phyloP scores from a whole-genome alignment of 2,797 vertebrate species.

The Enteromius unitaeniatus region DNA sequence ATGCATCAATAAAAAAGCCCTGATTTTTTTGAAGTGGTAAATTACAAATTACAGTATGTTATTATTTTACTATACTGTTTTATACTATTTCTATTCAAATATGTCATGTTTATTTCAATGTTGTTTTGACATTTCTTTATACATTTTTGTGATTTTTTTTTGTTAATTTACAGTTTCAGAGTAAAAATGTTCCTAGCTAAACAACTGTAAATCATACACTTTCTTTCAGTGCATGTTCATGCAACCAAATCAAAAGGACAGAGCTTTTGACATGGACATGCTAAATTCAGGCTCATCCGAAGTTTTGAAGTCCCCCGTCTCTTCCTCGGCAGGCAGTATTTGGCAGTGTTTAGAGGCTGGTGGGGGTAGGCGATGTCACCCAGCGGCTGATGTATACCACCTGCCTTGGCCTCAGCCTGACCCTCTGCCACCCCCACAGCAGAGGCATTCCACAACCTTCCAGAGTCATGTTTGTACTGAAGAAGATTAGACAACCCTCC shows the following conservation, averaged over 20 bases:
- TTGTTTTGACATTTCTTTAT: not conserved
- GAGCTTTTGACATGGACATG: not conserved
- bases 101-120: not conserved
- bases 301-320: conserved; percentile 12
- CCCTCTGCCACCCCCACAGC: conserved; percentile 79
- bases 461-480: conserved; percentile 80
- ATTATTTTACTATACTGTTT: not conserved
- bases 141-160: not conserved
- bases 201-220: not conserved
- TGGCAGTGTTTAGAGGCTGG: conserved; percentile 80
- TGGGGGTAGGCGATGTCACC: conserved; percentile 78
- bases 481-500: conserved; percentile 68
- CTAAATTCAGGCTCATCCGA: not conserved
- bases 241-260: not conserved
- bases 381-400: conserved; percentile 82
- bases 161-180: not conserved
- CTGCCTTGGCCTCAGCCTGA: conserved; percentile 82
- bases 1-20: not conserved
- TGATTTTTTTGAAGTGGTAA: not conserved
- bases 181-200: not conserved
- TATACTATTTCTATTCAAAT: not conserved
- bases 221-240: not conserved
- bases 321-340: conserved; percentile 40
- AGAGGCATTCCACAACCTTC: conserved; percentile 83
- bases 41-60: not conserved